These are phyloP conservation scores for Malachius bipustulatus DNA, from an alignment of 2,888 invertebrate species.

Conservation along the genomic window DNA sequence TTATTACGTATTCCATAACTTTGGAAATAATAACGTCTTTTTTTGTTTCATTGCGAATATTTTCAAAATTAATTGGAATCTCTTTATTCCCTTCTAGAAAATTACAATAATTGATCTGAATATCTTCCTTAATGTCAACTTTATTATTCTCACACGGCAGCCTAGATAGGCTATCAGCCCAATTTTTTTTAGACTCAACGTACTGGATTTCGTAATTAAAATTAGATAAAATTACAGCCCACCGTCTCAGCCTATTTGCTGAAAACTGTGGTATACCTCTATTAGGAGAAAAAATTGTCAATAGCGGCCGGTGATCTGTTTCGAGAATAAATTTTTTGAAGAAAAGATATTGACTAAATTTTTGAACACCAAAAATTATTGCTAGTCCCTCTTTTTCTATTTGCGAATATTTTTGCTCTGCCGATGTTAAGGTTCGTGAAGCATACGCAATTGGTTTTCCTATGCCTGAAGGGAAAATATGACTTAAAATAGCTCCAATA, in stretches of 20 bases:
- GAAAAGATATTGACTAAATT: conserved; percentile 24
- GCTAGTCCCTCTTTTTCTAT: conserved; percentile 4
- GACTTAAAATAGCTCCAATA: conserved; percentile 20
- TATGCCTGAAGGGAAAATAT: conserved; percentile 22
- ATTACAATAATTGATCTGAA: too few relatives aligned
- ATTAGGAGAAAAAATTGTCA: conserved; percentile 25
- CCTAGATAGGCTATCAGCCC: conserved; percentile 7
- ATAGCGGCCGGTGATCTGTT: conserved; percentile 21
- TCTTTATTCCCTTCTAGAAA: too few relatives aligned
- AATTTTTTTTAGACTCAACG: conserved; percentile 4
- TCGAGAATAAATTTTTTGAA: conserved; percentile 27
- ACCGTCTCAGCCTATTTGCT: conserved; percentile 21
- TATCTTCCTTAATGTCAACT: too few relatives aligned
- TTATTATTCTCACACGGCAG: too few relatives aligned
- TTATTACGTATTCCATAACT: too few relatives aligned
- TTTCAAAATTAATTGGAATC: too few relatives aligned
- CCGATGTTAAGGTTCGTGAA: conserved; percentile 9
- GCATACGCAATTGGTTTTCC: conserved; percentile 21
- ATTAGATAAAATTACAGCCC: conserved; percentile 18
- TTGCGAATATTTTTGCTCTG: background rate
- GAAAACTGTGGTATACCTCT: conserved; percentile 27
- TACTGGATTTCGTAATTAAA: conserved; percentile 19
- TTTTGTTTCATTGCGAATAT: too few relatives aligned
- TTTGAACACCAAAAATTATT: background rate
- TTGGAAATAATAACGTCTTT: too few relatives aligned